Base-by-base conservation (phyloP, 2,797 vertebrate species). In the Loriculus beryllinus region DNA sequence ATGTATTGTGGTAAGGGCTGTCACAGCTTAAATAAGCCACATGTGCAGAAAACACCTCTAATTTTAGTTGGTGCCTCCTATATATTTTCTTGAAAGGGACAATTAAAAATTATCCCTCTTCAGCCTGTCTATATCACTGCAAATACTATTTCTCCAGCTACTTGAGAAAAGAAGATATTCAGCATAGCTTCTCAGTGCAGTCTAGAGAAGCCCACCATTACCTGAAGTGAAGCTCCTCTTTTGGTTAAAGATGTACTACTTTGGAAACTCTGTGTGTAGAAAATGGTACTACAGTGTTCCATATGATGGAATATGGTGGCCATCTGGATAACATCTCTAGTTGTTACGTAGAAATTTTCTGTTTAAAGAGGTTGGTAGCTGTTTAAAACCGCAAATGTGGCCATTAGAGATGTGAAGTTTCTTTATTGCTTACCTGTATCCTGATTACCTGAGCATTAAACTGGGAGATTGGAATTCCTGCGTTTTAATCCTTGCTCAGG, bases 191-290 rank as follows among this genome's bases (percentile, higher is more conserved):
- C 13, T 60, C 15, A 40, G 10, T 3, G 1, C 1, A 45, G 42
- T 48, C 20, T 43, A 25, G 51, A 42, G n/a, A n/a, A 77, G 26
- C n/a, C 47, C 87, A 1, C 12, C 4, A 9, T 25, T 23, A 25
- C 5, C 11, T 39, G 21, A 40, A 43, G 59, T 29, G 70, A 69
- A 90, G 56, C 7, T 80, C 7, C 14, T 52, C 21, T 70, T 62
- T 28, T 0, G 0, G 12, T 68, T 14, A 45, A 48, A 57, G 20
- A 8, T 22, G 17, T 7, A 20, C 6, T 16, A 35, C 16, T 48
- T 64, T 21, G 42, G 56, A 57, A 72, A 65, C 18, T 48, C 18
- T 14, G n/a, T 65, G 25, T 28, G 17, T 72, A 21, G 39, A 79
- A 87, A 91, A 42, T 6, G 25, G 22, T n/a, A 39, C n/a, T 49